These are phyloP conservation scores for Chiroxiphia lanceolata DNA, from an alignment of 2,797 vertebrate genomes.

Conservation along the genomic window DNA sequence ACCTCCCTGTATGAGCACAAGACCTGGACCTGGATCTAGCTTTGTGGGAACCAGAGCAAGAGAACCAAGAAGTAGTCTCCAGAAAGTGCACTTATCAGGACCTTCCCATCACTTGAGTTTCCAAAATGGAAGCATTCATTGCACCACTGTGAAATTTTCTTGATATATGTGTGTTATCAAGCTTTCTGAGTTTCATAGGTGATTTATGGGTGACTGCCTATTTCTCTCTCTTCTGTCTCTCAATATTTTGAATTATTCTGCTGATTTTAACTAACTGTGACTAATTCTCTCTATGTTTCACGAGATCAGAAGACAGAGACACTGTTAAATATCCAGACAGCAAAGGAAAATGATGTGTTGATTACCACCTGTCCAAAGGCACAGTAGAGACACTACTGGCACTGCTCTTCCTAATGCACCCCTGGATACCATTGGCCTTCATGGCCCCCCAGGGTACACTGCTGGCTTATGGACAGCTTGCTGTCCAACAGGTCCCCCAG, in stretches of 20 bases:
- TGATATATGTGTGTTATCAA: background rate
- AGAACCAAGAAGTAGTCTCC: background rate
- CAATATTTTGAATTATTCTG: background rate
- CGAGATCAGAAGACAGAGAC: background rate
- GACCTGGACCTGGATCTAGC: background rate
- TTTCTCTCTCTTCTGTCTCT: background rate
- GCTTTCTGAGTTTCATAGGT: background rate
- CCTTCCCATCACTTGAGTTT: background rate
- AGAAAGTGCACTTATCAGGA: background rate
- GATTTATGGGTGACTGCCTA: background rate
- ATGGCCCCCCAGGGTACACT: background rate
- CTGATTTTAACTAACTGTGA: background rate
- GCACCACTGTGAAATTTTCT: background rate
- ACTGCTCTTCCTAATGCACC: background rate
- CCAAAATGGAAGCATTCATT: background rate
- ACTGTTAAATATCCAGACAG: background rate
- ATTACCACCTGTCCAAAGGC: background rate
- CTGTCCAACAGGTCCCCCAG: too few species aligned
- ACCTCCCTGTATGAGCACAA: background rate
- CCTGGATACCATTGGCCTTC: background rate
- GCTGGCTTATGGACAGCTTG: background rate
- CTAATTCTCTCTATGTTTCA: background rate
- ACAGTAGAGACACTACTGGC: background rate
- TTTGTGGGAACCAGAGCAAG: background rate
- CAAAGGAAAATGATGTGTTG: background rate